Percentiles rank a stretch among this genome's conserved stretches.
phyloP scores from a whole-genome alignment of 2,113 vertebrate genomes.

The Neolamprologus ventralis region DNA sequence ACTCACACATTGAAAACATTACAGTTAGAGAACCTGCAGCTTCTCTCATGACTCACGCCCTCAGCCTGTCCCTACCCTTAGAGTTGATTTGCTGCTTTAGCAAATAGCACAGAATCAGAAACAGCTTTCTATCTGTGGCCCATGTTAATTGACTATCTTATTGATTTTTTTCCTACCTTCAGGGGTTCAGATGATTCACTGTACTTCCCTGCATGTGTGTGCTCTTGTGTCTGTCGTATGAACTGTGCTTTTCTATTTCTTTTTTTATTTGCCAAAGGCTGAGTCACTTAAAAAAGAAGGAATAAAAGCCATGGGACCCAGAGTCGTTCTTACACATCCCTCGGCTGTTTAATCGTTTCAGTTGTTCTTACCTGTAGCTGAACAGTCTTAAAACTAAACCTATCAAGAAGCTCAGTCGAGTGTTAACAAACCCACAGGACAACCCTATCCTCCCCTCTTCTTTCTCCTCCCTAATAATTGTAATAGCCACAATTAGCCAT shows the following conservation, averaged over 20 bases:
- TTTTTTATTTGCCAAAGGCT: neutral
- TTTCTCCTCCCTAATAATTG: neutral
- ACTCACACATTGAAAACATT: neutral
- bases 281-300: neutral
- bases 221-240: neutral
- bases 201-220: neutral
- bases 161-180: neutral
- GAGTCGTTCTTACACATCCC: neutral
- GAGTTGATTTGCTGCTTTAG: neutral
- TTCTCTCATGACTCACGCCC: neutral
- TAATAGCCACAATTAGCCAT: constrained; percentile 52
- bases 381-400: neutral
- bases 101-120: neutral
- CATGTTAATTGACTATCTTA: constrained; percentile 24
- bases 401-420: constrained; percentile 10
- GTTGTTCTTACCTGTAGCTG: constrained; percentile 5
- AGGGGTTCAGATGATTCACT: neutral
- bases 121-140: neutral
- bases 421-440: constrained; percentile 23
- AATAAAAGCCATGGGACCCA: neutral
- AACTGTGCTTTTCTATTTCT: neutral
- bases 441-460: neutral
- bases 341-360: neutral
- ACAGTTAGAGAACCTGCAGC: neutral
- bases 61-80: neutral